Percentiles rank a stretch among this genome's conserved stretches.
phyloP scores from a whole-genome alignment of 2,797 vertebrate genomes.

The Smutsia gigantea region DNA sequence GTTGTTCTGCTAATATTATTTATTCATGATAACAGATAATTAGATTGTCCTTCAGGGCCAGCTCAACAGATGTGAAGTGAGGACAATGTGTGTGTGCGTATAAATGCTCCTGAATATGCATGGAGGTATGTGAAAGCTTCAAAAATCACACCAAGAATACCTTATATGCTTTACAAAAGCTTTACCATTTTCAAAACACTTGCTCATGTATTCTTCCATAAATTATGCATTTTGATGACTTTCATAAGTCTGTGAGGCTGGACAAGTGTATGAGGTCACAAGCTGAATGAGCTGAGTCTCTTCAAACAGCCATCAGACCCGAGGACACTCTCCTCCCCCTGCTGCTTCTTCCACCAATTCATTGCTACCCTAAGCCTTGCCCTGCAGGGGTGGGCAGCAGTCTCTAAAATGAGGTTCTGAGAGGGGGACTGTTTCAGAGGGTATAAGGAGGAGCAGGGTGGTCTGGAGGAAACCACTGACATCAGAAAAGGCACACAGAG shows the following conservation, averaged over 20 bases:
- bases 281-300: neutral
- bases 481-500: neutral
- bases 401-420: neutral
- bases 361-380: neutral
- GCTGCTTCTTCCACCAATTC: neutral
- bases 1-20: neutral
- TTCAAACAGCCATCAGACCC: neutral
- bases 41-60: neutral
- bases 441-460: neutral
- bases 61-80: neutral
- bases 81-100: neutral
- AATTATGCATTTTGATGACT: neutral
- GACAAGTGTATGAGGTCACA: neutral
- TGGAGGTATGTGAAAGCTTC: neutral
- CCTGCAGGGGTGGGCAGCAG: accelerated
- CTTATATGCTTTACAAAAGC: neutral
- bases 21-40: slow-evolving; percentile 33
- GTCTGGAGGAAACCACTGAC: neutral
- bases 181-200: neutral
- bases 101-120: neutral
- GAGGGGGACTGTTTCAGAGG: too few species aligned
- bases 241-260: neutral
- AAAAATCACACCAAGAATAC: neutral
- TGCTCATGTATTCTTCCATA: neutral
- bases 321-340: too few species aligned